Evolutionary conservation across 2,888 invertebrate genomes (phyloP).

Genomic region (Cylloceria caligata): DNA sequence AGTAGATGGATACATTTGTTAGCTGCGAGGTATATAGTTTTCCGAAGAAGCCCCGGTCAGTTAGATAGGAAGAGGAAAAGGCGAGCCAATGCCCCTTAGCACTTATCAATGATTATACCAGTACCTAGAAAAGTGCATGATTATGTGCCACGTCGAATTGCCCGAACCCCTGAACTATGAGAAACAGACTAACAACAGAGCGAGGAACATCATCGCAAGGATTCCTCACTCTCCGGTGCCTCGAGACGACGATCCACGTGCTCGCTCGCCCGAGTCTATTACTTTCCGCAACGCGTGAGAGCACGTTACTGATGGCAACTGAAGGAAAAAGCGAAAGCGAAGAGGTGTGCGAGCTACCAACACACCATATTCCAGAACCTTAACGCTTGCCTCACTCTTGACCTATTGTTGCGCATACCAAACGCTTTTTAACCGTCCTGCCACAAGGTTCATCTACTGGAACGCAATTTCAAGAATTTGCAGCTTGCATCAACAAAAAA

Average conservation of each 20-base stretch:
- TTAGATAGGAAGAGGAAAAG: neutral
- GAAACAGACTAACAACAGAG: constrained; percentile 23
- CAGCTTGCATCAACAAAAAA: neutral
- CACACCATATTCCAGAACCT: constrained; percentile 6
- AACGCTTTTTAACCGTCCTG: neutral
- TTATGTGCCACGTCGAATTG: constrained; percentile 42
- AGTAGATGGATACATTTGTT: constrained; percentile 15
- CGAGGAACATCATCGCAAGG: constrained; percentile 19
- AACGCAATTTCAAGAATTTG: constrained; percentile 8
- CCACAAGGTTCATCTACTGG: neutral
- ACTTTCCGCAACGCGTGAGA: constrained; percentile 34
- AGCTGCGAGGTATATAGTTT: neutral
- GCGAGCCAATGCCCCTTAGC: constrained; percentile 9
- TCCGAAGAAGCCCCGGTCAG: neutral
- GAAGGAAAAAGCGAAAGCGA: constrained; percentile 52
- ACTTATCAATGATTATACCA: constrained; percentile 42
- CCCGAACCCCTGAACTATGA: constrained; percentile 21
- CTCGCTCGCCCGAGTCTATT: constrained; percentile 29
- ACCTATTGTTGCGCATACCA: constrained; percentile 24
- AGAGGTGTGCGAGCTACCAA: constrained; percentile 21
- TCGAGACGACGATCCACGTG: constrained; percentile 29
- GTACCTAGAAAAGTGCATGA: constrained; percentile 37
- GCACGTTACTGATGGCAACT: constrained; percentile 11
- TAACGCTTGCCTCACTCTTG: constrained; percentile 30
- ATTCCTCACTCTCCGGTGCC: neutral